Evolutionary conservation across 2,797 vertebrate species (phyloP), one percentile per base, ranked within the genome.

Genomic region (Thalassophryne amazonica): DNA sequence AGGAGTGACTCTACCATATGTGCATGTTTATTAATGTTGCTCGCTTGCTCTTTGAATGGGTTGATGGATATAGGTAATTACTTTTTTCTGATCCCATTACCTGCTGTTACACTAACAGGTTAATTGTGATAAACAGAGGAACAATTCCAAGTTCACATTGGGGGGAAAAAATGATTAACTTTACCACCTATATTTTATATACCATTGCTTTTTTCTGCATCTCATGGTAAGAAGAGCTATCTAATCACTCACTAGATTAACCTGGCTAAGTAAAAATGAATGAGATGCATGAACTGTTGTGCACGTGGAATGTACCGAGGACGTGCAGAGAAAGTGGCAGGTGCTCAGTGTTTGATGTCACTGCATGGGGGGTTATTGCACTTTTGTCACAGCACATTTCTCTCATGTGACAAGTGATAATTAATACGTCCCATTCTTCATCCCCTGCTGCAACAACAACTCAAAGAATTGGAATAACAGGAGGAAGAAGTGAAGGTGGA

Each of bases 1-100:
- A 80, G 85, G 80, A 77, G 66, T 37, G 11, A 23, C 18, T 45
- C 32, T 7, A 41, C 79, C 81, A 87, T 88, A 87, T 86, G 86
- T 46, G 60, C 73, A 78, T 78, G 70, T 81, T 86, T 86, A 86
- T 85, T 80, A 66, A 78, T 77, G 56, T 21, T 53, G 50, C 41
- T 63, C 68, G 41, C 17, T 30, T 45, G 51, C 56, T 68, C 61
- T 69, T 60, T 54, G 36, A 60, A 60, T 46, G 60, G 21, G 60
- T 28, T 69, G 69, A 72, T 69, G 60, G 60, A 83, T 83, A 68
- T 54, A 67, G 59, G 52, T 71, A 74, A 85, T 88, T 76, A 69
- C 45, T 66, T 83, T 33, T 58, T 21, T 41, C 46, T 69, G 48
- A 78, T 78, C 25, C 39, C 43, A 60, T 69, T 70, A 69, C 64